phyloP scores from a whole-genome alignment of 2,797 vertebrate species.

The Sebastes matsubarae region DNA sequence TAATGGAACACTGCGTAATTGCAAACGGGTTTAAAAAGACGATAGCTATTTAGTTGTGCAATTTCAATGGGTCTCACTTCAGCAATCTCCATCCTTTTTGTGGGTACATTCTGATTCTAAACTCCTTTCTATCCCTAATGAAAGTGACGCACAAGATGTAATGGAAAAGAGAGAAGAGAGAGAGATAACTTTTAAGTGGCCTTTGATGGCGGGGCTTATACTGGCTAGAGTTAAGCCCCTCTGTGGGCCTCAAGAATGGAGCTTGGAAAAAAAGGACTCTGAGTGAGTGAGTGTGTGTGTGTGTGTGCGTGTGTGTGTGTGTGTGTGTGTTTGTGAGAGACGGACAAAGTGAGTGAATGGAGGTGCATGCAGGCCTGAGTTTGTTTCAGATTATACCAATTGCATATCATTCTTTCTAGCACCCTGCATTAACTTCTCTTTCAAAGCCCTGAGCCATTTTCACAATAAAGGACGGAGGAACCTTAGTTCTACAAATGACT shows the following conservation, averaged over 20 bases:
- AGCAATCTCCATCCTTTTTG: constrained; percentile 9
- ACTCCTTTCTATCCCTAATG: constrained; percentile 38
- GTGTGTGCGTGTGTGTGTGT: not conserved
- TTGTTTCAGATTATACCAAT: constrained; percentile 36
- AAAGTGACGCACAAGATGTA: constrained; percentile 48
- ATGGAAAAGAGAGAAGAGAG: constrained; percentile 44
- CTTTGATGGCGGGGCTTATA: constrained; percentile 68
- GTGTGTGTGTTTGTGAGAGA: constrained; percentile 4
- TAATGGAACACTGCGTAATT: constrained; percentile 1
- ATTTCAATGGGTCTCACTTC: constrained; percentile 40
- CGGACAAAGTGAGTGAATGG: constrained; percentile 13
- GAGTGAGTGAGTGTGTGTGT: not conserved
- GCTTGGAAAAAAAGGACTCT: constrained; percentile 9
- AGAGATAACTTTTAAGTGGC: constrained; percentile 60
- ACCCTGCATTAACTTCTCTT: constrained; percentile 4
- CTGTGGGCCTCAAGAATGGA: constrained; percentile 39
- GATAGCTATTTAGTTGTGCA: constrained; percentile 20
- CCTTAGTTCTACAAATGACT: not conserved
- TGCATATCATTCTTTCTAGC: constrained; percentile 17
- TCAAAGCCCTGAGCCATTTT: constrained; percentile 23
- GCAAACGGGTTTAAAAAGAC: constrained; percentile 1
- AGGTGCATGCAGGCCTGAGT: constrained; percentile 1
- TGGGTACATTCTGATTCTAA: constrained; percentile 29
- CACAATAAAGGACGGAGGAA: constrained; percentile 11
- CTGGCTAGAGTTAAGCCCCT: constrained; percentile 61